Evolutionary conservation across 2,888 invertebrate genomes (phyloP).

Genomic region (Tipula unca): DNA sequence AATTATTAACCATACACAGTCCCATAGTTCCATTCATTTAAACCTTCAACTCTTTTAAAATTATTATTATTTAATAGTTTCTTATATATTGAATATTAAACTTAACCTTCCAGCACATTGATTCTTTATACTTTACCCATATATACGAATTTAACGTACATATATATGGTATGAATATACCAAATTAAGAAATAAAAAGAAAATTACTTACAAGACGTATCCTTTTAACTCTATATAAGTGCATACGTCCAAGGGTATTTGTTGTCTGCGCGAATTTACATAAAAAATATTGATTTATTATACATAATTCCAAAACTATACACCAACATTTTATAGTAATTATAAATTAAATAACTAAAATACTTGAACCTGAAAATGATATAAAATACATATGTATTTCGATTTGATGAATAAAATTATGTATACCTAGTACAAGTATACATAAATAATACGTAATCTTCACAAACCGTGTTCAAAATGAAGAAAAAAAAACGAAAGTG

Average conservation of each 20-base stretch:
- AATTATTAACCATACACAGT: no score
- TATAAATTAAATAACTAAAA: neutral
- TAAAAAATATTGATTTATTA: neutral
- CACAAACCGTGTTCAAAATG: neutral
- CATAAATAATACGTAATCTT: no score
- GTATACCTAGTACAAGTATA: no score
- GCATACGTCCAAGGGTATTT: neutral
- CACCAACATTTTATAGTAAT: no score
- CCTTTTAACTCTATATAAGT: neutral
- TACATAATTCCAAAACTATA: neutral
- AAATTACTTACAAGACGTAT: neutral
- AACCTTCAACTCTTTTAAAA: neutral
- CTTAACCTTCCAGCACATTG: neutral
- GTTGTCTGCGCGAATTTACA: neutral
- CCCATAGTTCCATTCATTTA: neutral
- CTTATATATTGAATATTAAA: neutral
- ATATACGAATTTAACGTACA: no score
- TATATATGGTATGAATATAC: no score
- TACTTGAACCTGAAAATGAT: neutral
- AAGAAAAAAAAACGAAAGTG: neutral
- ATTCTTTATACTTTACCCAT: no score
- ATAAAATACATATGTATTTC: no score
- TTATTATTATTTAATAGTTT: neutral
- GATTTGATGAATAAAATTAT: no score
- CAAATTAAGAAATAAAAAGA: neutral